Evolutionary conservation across 2,113 vertebrate species (phyloP).

Genomic region (Epinephelus cyanopodus): DNA sequence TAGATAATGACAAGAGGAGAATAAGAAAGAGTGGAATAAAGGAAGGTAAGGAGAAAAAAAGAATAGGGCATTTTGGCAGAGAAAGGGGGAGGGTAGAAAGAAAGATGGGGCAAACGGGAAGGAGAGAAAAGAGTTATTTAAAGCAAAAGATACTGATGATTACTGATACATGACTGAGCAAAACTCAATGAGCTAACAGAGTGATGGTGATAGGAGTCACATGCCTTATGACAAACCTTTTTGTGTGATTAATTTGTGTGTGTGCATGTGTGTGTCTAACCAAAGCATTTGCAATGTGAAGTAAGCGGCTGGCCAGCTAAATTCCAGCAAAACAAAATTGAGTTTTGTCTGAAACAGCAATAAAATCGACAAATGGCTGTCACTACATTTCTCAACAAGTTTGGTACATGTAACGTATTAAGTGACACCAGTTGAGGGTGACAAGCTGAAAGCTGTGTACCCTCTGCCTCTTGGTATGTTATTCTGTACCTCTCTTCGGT

Average conservation of each 20-base stretch:
- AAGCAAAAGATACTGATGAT: conserved; percentile 38
- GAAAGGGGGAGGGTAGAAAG: conserved; percentile 9
- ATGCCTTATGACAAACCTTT: conserved; percentile 28
- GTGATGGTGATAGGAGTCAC: conserved; percentile 42
- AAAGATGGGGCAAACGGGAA: conserved; percentile 11
- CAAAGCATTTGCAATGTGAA: conserved; percentile 8
- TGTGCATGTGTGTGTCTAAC: conserved; percentile 3
- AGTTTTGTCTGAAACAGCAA: background rate
- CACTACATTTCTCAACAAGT: background rate
- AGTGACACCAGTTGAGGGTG: conserved; percentile 29
- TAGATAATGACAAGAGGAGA: conserved; percentile 2
- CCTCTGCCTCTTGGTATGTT: conserved; percentile 32
- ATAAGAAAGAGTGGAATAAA: background rate
- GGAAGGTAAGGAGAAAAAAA: background rate
- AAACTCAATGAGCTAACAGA: conserved; percentile 16
- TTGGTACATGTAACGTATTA: background rate
- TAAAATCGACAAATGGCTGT: background rate
- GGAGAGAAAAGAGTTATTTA: conserved; percentile 16
- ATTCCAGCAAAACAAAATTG: background rate
- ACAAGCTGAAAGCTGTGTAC: conserved; percentile 24
- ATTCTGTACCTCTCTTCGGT: conserved; percentile 93
- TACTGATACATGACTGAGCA: conserved; percentile 29
- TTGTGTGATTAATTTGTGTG: conserved; percentile 26
- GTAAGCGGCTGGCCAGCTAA: background rate
- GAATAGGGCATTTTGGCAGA: background rate